A percentile compares a stretch with the other conserved stretches of the same genome.
Evolutionary conservation across 1,140 invertebrate species (phyloP).

Genomic region (Pentalonia nigronervosa): DNA sequence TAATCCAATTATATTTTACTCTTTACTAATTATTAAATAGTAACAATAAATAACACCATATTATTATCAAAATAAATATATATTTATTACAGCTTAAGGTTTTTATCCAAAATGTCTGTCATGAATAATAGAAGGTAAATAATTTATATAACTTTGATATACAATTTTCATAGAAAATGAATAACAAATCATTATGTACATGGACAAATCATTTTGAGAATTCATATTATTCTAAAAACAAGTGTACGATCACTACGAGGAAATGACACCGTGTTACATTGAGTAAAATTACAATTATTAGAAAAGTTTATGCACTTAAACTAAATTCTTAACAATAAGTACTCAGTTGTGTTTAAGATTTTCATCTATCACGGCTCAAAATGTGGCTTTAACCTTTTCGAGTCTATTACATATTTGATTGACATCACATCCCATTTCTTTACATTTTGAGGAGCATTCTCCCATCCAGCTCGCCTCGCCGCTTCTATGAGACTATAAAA

Average conservation of each 20-base stretch:
- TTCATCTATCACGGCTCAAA: constrained; percentile 57
- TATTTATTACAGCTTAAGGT: constrained; percentile 35
- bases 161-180: constrained; percentile 57
- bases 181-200: constrained; percentile 50
- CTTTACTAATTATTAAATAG: background rate
- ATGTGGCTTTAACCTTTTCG: constrained; percentile 66
- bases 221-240: constrained; percentile 6
- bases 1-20: no score
- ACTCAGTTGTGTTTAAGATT: constrained; percentile 3
- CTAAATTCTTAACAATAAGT: background rate
- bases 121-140: constrained; percentile 32
- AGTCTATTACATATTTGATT: constrained; percentile 65
- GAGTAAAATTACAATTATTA: background rate
- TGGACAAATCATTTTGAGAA: constrained; percentile 36
- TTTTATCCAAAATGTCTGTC: constrained; percentile 40
- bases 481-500: constrained; percentile 75
- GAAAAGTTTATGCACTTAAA: background rate
- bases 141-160: constrained; percentile 33
- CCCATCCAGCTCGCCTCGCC: constrained; percentile 79
- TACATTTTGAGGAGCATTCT: constrained; percentile 68
- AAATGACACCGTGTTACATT: background rate
- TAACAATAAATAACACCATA: background rate
- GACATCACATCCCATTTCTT: constrained; percentile 61
- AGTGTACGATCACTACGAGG: background rate
- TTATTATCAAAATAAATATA: constrained; percentile 48